Conservation (phyloP, 1,140 invertebrate species). For the Whitmania pigra region DNA sequence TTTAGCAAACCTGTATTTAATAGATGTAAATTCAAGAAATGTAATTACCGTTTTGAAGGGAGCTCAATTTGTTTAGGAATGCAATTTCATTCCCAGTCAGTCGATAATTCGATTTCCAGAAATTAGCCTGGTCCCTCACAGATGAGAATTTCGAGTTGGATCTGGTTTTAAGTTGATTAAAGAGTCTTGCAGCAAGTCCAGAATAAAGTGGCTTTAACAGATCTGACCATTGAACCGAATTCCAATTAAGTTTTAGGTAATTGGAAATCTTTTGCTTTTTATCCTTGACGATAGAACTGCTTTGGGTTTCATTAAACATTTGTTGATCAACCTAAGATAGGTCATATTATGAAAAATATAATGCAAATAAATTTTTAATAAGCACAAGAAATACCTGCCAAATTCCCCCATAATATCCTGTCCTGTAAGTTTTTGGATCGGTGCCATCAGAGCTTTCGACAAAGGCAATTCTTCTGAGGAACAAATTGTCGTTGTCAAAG, state of each 20-base stretch:
- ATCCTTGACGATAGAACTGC: not conserved
- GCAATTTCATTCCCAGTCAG: not conserved
- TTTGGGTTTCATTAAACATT: not conserved
- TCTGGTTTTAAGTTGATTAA: not conserved
- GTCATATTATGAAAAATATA: too few relatives aligned
- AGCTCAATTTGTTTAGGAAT: not conserved
- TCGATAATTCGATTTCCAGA: constrained; percentile 4
- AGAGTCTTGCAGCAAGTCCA: constrained; percentile 33
- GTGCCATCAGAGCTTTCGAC: constrained; percentile 30
- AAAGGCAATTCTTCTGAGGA: constrained; percentile 28
- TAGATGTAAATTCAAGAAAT: too few relatives aligned
- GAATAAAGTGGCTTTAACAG: constrained; percentile 33
- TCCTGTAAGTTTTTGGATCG: constrained; percentile 23
- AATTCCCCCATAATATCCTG: constrained; percentile 29
- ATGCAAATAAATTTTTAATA: too few relatives aligned
- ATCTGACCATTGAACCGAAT: constrained; percentile 30
- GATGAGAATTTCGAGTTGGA: not conserved
- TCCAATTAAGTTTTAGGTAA: constrained; percentile 32
- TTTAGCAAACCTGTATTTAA: too few relatives aligned
- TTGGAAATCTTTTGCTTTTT: constrained; percentile 18
- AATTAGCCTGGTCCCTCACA: not conserved
- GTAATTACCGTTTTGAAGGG: not conserved
- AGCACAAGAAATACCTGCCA: constrained; percentile 28
- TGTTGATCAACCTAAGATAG: not conserved
- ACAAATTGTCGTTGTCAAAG: constrained; percentile 28